Percentiles rank a stretch among this genome's conserved stretches.
phyloP scores from a whole-genome alignment of 2,113 vertebrate species.

The Pantherophis guttatus region DNA sequence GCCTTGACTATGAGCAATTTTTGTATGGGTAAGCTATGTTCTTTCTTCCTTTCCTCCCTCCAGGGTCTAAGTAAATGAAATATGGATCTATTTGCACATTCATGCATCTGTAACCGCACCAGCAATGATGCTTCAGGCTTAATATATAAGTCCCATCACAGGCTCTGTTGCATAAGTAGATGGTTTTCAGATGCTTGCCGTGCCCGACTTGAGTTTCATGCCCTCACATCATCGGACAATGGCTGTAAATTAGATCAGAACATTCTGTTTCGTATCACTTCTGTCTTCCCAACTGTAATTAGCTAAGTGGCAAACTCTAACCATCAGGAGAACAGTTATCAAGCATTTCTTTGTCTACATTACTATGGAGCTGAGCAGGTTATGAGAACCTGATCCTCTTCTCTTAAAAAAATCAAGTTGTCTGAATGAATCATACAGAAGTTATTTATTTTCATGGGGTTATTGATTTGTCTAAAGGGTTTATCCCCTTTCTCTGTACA shows the following conservation, averaged over 20 bases:
- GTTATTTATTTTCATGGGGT: neutral
- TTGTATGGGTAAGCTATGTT: neutral
- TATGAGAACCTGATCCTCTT: neutral
- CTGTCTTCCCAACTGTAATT: conserved; percentile 2
- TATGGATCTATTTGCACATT: neutral
- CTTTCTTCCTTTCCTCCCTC: neutral
- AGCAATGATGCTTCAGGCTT: neutral
- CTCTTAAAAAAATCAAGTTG: neutral
- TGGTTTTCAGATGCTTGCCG: neutral
- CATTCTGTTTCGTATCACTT: conserved; percentile 3
- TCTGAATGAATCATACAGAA: neutral
- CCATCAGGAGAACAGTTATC: neutral
- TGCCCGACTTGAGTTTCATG: neutral
- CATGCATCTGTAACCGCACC: neutral
- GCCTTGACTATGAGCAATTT: no score
- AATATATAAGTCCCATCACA: neutral
- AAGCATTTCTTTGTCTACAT: neutral
- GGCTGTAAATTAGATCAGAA: conserved; percentile 1
- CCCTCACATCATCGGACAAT: neutral
- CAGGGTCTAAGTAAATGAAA: neutral
- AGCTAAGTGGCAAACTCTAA: neutral
- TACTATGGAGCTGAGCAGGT: neutral
- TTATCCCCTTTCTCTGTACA: no score
- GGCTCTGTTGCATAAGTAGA: neutral
- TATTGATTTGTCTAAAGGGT: neutral